A percentile compares a stretch with the other conserved stretches of the same genome.
Evolutionary conservation across 2,888 invertebrate genomes (phyloP).

Genomic region (Phyllotreta cruciferae): DNA sequence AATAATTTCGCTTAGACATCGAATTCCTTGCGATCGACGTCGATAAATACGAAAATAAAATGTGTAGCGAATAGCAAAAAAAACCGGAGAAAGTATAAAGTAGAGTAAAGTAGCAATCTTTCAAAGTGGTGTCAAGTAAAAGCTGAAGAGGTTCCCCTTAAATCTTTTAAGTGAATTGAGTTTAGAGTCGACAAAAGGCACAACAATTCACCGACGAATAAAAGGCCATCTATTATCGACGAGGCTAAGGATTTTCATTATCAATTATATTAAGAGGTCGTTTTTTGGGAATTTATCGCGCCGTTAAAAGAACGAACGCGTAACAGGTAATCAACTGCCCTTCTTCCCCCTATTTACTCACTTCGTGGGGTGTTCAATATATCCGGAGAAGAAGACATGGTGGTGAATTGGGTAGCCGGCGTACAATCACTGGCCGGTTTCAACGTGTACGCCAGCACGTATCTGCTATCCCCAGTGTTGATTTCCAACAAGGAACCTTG

Average conservation of each 20-base stretch:
- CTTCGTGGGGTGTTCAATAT: constrained; percentile 82
- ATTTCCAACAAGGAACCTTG: constrained; percentile 71
- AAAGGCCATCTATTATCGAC: constrained; percentile 14
- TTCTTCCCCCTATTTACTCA: constrained; percentile 42
- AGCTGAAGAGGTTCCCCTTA: constrained; percentile 31
- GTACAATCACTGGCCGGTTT: constrained; percentile 67
- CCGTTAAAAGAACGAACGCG: not conserved
- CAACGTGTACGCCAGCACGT: constrained; percentile 85
- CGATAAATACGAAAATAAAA: not conserved
- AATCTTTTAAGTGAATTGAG: constrained; percentile 38
- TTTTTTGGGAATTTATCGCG: constrained; percentile 62
- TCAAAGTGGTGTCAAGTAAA: constrained; percentile 34
- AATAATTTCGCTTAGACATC: not conserved
- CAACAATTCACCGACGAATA: constrained; percentile 28
- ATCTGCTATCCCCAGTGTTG: constrained; percentile 80
- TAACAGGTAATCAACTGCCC: not conserved
- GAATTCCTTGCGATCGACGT: constrained; percentile 2
- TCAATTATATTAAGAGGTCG: constrained; percentile 30
- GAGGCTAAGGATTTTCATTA: constrained; percentile 28
- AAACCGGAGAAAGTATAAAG: not conserved
- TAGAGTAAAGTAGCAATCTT: constrained; percentile 32
- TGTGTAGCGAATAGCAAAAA: constrained; percentile 4
- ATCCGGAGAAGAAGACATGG: constrained; percentile 58
- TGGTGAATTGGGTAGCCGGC: constrained; percentile 44
- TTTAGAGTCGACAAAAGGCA: constrained; percentile 31